These are phyloP conservation scores for Volucella bombylans DNA, from an alignment of 2,888 invertebrate species.

Conservation along the genomic window DNA sequence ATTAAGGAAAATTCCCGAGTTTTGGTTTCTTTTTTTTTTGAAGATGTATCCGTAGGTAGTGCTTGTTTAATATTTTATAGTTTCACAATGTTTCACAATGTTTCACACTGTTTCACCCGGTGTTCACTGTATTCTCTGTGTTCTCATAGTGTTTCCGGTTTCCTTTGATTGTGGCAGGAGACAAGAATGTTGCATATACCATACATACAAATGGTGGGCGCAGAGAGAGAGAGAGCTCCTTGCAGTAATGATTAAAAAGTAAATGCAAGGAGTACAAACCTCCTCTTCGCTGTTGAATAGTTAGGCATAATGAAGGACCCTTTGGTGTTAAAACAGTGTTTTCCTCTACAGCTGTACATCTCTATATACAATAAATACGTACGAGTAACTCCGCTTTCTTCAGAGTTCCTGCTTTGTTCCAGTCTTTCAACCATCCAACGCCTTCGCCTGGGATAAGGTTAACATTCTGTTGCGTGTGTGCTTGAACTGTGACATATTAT, in stretches of 20 bases:
- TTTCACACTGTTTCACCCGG: slow-evolving; percentile 57
- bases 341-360: slow-evolving; percentile 40
- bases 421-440: not conserved
- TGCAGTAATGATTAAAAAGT: slow-evolving; percentile 71
- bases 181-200: not conserved
- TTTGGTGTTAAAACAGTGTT: slow-evolving; percentile 67
- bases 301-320: slow-evolving; percentile 73
- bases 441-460: not conserved
- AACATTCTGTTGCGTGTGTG: slow-evolving; percentile 48
- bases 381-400: slow-evolving; percentile 32
- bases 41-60: slow-evolving; percentile 33
- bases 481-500: slow-evolving; percentile 67
- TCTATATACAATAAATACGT: no score
- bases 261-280: slow-evolving; percentile 64
- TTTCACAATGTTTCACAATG: slow-evolving; percentile 54
- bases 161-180: not conserved
- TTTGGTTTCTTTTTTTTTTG: not conserved
- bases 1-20: slow-evolving; percentile 62
- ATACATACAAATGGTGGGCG: not conserved
- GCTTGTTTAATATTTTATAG: slow-evolving; percentile 72
- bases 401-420: slow-evolving; percentile 8
- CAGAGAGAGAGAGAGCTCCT: slow-evolving; percentile 44
- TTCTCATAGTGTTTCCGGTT: not conserved
- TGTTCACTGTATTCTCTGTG: slow-evolving; percentile 48
- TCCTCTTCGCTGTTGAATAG: slow-evolving; percentile 67